phyloP scores from a whole-genome alignment of 2,797 vertebrate genomes.

The Ctenosaura bakeri region DNA sequence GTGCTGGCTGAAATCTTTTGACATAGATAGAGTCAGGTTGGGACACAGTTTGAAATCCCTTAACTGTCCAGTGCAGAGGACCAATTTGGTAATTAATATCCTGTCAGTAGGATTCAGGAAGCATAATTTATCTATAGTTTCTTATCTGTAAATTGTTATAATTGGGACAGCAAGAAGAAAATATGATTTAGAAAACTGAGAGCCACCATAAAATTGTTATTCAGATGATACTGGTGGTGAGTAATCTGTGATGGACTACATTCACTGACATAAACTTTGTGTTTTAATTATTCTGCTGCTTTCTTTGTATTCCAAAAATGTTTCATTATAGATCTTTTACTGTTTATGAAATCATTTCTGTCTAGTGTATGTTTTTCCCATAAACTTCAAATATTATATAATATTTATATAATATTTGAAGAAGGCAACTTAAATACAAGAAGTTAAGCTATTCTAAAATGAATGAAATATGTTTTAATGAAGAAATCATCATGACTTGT shows the following conservation, averaged over 20 bases:
- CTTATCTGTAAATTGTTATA: neutral
- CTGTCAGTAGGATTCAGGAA: neutral
- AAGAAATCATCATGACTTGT: too few relatives aligned
- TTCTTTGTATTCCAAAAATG: neutral
- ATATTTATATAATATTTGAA: neutral
- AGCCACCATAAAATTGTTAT: neutral
- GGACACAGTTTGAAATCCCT: neutral
- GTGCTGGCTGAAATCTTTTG: neutral
- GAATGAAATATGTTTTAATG: neutral
- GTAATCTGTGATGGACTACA: neutral
- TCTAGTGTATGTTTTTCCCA: neutral
- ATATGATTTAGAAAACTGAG: conserved; percentile 27
- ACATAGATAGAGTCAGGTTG: neutral
- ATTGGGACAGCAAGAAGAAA: neutral
- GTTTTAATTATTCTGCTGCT: neutral
- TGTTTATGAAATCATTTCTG: neutral
- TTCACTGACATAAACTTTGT: neutral
- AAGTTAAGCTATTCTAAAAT: neutral
- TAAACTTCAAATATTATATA: too few relatives aligned
- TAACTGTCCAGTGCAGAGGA: neutral
- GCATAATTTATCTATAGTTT: neutral
- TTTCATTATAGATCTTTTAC: neutral
- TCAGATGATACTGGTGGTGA: conserved; percentile 7
- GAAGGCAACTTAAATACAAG: neutral
- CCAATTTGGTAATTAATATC: neutral